Evolutionary conservation across 2,113 vertebrate species (phyloP).

Genomic region (Zosterops japonicus): DNA sequence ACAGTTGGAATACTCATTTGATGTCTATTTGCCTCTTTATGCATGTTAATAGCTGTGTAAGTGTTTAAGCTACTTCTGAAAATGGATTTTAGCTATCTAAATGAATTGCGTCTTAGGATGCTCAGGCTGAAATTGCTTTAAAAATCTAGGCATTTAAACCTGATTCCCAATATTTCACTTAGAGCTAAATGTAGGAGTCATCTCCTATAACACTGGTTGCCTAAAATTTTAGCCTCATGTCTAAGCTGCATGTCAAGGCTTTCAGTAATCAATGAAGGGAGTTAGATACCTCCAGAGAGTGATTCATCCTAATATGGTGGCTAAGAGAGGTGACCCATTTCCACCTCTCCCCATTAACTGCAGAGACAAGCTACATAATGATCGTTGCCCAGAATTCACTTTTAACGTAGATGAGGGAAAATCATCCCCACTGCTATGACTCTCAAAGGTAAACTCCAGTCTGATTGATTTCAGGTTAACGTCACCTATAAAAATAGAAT

Average conservation of each 20-base stretch:
- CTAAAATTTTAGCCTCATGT: not conserved
- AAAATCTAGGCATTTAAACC: constrained; percentile 28
- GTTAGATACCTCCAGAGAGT: not conserved
- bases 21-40: constrained; percentile 45
- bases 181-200: not conserved
- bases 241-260: not conserved
- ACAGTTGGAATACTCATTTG: constrained; percentile 49
- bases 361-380: not conserved
- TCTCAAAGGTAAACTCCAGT: not conserved
- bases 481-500: not conserved
- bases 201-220: not conserved
- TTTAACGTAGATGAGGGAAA: not conserved
- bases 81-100: constrained; percentile 35
- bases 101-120: not conserved
- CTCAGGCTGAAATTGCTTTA: constrained; percentile 17
- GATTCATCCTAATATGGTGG: not conserved
- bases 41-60: constrained; percentile 32
- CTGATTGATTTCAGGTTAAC: not conserved
- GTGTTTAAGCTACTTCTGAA: constrained; percentile 47
- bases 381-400: not conserved
- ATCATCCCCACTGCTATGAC: not conserved
- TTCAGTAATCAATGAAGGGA: not conserved
- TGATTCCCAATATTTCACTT: not conserved
- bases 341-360: not conserved
- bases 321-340: constrained; percentile 13